A percentile compares a stretch with the other conserved stretches of the same genome.
Conservation (phyloP, 2,888 invertebrate genomes). For the Clitarchus hookeri region DNA sequence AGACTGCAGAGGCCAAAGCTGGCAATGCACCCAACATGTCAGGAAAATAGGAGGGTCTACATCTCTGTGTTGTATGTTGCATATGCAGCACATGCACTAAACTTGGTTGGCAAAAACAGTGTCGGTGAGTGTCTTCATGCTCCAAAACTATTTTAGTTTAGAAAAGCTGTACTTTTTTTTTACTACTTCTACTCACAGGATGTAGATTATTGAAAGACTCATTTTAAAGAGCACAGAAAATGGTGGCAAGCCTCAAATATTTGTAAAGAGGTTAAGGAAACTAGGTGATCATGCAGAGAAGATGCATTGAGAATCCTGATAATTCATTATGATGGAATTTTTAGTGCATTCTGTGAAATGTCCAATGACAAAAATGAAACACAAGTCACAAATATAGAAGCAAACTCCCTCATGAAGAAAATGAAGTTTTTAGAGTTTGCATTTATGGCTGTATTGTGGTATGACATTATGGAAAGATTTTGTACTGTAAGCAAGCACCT, state of each 20-base stretch:
- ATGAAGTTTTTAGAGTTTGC: background rate
- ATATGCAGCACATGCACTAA: conserved; percentile 17
- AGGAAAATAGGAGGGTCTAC: conserved; percentile 15
- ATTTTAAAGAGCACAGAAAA: background rate
- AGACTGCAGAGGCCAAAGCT: conserved; percentile 16
- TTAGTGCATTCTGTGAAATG: background rate
- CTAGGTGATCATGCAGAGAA: too few relatives aligned
- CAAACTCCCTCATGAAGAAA: background rate
- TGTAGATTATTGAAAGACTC: background rate
- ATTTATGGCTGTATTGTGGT: background rate
- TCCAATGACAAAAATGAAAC: background rate
- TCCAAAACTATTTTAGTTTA: conserved; percentile 3
- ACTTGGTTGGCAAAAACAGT: background rate
- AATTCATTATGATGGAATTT: background rate
- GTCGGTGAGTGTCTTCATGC: background rate
- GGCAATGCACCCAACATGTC: conserved; percentile 17
- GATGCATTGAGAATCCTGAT: too few relatives aligned
- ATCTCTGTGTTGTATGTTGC: conserved; percentile 17
- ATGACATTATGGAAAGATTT: conserved; percentile 20
- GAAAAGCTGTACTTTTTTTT: background rate
- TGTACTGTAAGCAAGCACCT: background rate
- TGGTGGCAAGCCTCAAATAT: background rate
- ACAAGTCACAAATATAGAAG: background rate
- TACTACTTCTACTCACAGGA: background rate
- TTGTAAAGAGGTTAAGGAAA: too few relatives aligned